phyloP scores from a whole-genome alignment of 2,797 vertebrate species.

The Balearica regulorum region DNA sequence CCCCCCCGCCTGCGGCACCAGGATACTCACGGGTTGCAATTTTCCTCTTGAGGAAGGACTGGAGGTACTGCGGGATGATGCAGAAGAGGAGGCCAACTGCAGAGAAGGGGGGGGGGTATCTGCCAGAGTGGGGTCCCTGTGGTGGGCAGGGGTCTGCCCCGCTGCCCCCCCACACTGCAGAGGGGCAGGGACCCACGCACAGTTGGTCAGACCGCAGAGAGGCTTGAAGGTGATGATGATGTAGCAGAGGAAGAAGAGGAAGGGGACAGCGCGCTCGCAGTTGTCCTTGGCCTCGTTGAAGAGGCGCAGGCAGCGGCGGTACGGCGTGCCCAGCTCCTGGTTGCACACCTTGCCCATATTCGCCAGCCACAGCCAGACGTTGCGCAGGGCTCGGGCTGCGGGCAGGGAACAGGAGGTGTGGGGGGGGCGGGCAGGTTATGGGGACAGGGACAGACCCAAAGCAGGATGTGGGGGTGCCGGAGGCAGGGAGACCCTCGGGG shows the following conservation, averaged over 20 bases:
- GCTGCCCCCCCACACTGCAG: fast-evolving
- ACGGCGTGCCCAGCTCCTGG: slow-evolving; percentile 77
- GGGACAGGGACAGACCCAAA: no score
- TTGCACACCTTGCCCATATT: slow-evolving; percentile 81
- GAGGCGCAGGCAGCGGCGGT: slow-evolving; percentile 74
- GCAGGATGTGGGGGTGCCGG: background rate
- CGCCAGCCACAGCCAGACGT: slow-evolving; percentile 80
- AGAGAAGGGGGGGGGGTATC: background rate
- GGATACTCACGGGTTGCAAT: slow-evolving; percentile 54
- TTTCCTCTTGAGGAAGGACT: slow-evolving; percentile 11
- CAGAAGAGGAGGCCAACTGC: slow-evolving; percentile 66
- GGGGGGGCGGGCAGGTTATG: background rate
- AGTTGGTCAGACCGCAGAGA: slow-evolving; percentile 75
- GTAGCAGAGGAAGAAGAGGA: slow-evolving; percentile 78
- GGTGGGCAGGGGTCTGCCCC: fast-evolving
- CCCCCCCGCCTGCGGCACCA: fast-evolving
- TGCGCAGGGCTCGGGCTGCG: slow-evolving; percentile 79
- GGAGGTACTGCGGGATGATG: slow-evolving; percentile 49
- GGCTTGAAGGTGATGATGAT: slow-evolving; percentile 73
- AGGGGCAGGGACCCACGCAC: slow-evolving; percentile 12
- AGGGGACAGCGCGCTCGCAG: slow-evolving; percentile 73
- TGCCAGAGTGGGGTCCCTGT: fast-evolving
- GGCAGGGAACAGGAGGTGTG: fast-evolving
- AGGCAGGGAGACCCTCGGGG: fast-evolving
- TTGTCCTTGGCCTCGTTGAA: slow-evolving; percentile 71